Evolutionary conservation across 1,140 invertebrate genomes (phyloP), one percentile per base, ranked within the genome.

Genomic region (Acromyrmex heyeri): DNA sequence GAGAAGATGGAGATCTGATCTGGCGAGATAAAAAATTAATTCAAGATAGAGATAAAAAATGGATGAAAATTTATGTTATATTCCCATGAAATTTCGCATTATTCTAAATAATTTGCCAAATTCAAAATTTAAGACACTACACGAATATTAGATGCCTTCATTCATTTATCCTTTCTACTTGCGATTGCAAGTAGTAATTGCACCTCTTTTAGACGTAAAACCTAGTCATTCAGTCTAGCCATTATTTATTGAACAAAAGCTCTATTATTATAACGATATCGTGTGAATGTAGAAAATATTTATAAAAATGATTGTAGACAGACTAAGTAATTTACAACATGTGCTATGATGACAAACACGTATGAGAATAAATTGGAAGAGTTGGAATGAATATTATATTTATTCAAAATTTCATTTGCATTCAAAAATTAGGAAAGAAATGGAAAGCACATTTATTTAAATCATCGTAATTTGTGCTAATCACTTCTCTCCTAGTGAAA

Each of bases 151-250:
- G n/a, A 76, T 14, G 65, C 34, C 79, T 83, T 83, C 69, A 61
- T 73, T 24, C 55, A 73, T 44, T 73, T 14, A 48, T 44, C 12
- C n/a, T 70, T 61, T 83, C 21, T 83, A 61, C 24, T 83, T 83
- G 57, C 44, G 1, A 50, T 24, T 8, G 38, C 69, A 50, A 83
- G 55, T 59, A 48, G 34, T 14, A 61, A 34, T 27, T 59, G 69
- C 55, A 83, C 55, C 44, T 73, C n/a, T 24, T 44, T 38, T 81
- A 87, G 78, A 53, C 12, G 55, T 91, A 91, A 91, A 88, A 53
- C 76, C 93, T 93, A 93, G 93, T 93, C 92, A 90, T 75, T 86
- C 79, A 70, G 34, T 91, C 86, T 93, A 93, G 90, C 86, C 83
- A 92, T 76, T 89, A 91, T 77, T 86, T 87, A 89, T 88, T 89